Percentiles rank a stretch among this genome's conserved stretches.
Conservation (phyloP, 2,797 vertebrate species). For the Carapus acus region DNA sequence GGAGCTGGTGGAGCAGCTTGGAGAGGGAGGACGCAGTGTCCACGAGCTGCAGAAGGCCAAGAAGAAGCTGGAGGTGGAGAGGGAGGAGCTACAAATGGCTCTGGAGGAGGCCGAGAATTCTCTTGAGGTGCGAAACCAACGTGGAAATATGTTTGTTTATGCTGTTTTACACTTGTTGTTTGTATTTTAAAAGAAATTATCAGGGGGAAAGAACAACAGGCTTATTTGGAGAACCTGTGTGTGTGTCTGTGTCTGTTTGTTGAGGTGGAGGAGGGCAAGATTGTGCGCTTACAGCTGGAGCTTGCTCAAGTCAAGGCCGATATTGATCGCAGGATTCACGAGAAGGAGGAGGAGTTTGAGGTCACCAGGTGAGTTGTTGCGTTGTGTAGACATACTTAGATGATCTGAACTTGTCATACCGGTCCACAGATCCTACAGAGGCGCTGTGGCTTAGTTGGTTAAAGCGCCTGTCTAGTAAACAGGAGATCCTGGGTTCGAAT, state of each 20-base stretch:
- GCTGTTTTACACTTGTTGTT: too few species aligned
- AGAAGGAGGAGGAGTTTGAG: slow-evolving; percentile 78
- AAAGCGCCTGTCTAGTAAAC: too few species aligned
- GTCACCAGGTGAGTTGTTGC: slow-evolving; percentile 65
- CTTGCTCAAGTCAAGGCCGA: slow-evolving; percentile 73
- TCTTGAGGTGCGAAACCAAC: slow-evolving; percentile 59
- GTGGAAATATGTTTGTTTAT: too few species aligned
- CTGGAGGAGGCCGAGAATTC: slow-evolving; percentile 72
- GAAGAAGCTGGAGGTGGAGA: slow-evolving; percentile 72
- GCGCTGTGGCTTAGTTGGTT: too few species aligned
- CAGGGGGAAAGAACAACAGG: too few species aligned
- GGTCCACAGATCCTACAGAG: too few species aligned
- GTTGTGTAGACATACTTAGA: not conserved
- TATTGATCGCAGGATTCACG: slow-evolving; percentile 66
- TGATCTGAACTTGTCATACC: too few species aligned
- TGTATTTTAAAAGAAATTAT: too few species aligned
- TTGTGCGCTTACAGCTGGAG: slow-evolving; percentile 70
- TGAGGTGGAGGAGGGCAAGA: slow-evolving; percentile 71
- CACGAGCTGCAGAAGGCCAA: slow-evolving; percentile 70
- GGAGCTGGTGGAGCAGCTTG: slow-evolving; percentile 74
- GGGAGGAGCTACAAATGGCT: slow-evolving; percentile 73
- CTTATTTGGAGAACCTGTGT: not conserved
- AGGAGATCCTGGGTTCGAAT: too few species aligned
- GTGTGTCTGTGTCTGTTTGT: slow-evolving; percentile 11
- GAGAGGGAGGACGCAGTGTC: slow-evolving; percentile 63